Evolutionary conservation across 1,140 invertebrate species (phyloP), one percentile per base, ranked within the genome.

Genomic region (Conopomorpha cramerella): DNA sequence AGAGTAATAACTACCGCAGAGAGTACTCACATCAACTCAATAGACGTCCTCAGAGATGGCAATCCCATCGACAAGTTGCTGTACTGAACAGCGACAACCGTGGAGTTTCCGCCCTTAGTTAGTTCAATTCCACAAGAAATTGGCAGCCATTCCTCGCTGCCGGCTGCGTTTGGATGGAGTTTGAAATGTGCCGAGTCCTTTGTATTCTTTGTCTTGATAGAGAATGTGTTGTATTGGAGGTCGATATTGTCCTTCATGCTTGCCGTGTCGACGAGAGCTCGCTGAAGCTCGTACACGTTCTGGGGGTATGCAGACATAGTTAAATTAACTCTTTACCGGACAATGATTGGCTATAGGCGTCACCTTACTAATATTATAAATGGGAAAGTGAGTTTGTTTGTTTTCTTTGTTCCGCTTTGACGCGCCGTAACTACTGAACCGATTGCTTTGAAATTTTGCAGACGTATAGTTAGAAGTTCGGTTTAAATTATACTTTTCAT

Each of bases 241-340:
- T 66, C 51, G 0, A 70, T 38, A 26, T 52, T 51, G 30, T 51
- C 54, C 12, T 43, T 58, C 55, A 74, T 61, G 0, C 52, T 45
- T 1, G 63, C 63, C 12, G 67, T 62, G 11, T 70, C 56, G 0
- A 49, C 55, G 26, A 68, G 34, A 3, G 63, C 59, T 32, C 61
- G 61, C 60, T 74, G 70, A 8, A 74, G 55, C 3, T 70, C 63
- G 50, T 70, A 70, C n/a, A 74, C 58, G 67, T 74, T 74, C 70
- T 74, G 49, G n/a, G n/a, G n/a, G n/a, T n/a, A n/a, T n/a, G n/a
- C n/a, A n/a, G n/a, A n/a, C n/a, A n/a, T n/a, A n/a, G n/a, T n/a
- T n/a, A n/a, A n/a, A n/a, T n/a, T n/a, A n/a, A n/a, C n/a, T n/a
- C n/a, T n/a, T n/a, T n/a, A n/a, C n/a, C n/a, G n/a, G n/a, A n/a